These are phyloP conservation scores for Macquaria australasica DNA, from an alignment of 2,113 vertebrate genomes.

Conservation along the genomic window DNA sequence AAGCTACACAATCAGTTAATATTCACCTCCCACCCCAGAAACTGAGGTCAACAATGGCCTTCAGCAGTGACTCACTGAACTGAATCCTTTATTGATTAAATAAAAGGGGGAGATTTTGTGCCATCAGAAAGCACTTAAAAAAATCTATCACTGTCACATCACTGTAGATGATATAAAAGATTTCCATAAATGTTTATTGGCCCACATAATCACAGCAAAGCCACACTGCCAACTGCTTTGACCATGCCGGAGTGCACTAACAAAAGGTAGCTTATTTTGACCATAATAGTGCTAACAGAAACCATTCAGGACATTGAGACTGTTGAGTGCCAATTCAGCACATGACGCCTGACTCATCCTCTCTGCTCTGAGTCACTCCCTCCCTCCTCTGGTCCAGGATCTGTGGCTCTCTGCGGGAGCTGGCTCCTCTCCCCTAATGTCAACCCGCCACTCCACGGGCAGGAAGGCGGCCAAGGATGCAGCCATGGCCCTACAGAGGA, in stretches of 20 bases:
- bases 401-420: conserved; percentile 57
- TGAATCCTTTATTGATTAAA: conserved; percentile 20
- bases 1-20: background rate
- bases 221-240: background rate
- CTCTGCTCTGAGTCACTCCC: conserved; percentile 59
- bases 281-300: conserved; percentile 40
- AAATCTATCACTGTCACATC: conserved; percentile 9
- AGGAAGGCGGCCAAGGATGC: conserved; percentile 55
- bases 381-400: conserved; percentile 66
- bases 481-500: conserved; percentile 9
- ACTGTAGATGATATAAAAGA: background rate
- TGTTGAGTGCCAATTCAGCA: conserved; percentile 59
- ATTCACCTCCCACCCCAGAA: background rate
- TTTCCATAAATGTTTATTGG: conserved; percentile 26
- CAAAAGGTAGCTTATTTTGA: conserved; percentile 29
- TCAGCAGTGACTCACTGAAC: conserved; percentile 6
- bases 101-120: background rate
- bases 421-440: conserved; percentile 49
- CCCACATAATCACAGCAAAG: background rate
- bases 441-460: conserved; percentile 10
- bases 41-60: background rate
- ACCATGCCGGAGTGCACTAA: background rate
- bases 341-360: conserved; percentile 75
- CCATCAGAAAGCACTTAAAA: conserved; percentile 16
- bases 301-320: conserved; percentile 40